phyloP scores from a whole-genome alignment of 2,888 invertebrate genomes.

The Cephus nigrinus region DNA sequence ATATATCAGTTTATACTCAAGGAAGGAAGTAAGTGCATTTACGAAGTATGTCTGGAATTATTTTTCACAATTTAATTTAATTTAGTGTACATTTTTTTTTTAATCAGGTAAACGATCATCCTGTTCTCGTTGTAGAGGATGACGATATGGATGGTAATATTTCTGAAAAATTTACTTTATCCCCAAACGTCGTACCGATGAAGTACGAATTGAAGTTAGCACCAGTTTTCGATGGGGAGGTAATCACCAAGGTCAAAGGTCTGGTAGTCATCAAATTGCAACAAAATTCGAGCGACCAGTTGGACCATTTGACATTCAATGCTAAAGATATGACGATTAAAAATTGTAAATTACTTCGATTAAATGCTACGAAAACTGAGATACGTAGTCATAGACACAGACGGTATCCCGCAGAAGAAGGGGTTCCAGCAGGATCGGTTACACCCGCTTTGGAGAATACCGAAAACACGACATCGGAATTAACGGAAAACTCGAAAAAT shows the following conservation, averaged over 20 bases:
- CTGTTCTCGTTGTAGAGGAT: constrained; percentile 24
- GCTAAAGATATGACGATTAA: constrained; percentile 43
- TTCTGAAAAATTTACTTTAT: constrained; percentile 26
- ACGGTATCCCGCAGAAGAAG: not conserved
- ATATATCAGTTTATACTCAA: constrained; percentile 45
- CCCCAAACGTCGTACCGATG: constrained; percentile 44
- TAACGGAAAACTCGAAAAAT: not conserved
- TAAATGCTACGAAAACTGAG: not conserved
- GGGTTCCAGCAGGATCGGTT: not conserved
- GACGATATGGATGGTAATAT: constrained; percentile 21
- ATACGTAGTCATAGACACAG: not conserved
- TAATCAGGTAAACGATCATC: constrained; percentile 37
- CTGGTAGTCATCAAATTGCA: constrained; percentile 45
- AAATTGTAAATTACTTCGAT: not conserved
- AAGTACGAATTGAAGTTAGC: constrained; percentile 46
- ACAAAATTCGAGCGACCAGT: constrained; percentile 34
- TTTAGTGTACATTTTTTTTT: constrained; percentile 3
- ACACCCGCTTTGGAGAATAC: not conserved
- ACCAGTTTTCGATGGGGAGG: constrained; percentile 35
- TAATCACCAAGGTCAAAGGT: constrained; percentile 40
- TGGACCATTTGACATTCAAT: constrained; percentile 45
- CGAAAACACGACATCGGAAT: not conserved
- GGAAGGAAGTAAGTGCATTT: constrained; percentile 33
- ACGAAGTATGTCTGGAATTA: not conserved
- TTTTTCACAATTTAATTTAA: constrained; percentile 6